These are phyloP conservation scores for Smutsia gigantea DNA, from an alignment of 2,797 vertebrate genomes.

Conservation along the genomic window DNA sequence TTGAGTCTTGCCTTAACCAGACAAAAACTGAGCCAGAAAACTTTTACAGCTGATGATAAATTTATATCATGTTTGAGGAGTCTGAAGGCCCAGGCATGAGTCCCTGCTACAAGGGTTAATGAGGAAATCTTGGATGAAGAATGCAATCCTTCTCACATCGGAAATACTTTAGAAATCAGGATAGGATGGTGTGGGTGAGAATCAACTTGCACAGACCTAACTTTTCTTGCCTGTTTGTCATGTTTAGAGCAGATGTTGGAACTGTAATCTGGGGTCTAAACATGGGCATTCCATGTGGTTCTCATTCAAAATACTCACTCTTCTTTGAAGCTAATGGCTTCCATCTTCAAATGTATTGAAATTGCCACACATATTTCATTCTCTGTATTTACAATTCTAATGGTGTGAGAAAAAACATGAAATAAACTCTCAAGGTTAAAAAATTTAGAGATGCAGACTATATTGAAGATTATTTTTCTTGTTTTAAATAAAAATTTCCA, in stretches of 20 bases:
- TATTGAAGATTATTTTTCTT: not conserved
- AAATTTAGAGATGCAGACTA: slow-evolving; percentile 64
- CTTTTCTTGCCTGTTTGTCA: slow-evolving; percentile 79
- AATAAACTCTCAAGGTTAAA: slow-evolving; percentile 80
- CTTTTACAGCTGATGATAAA: slow-evolving; percentile 53
- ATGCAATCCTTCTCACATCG: slow-evolving; percentile 57
- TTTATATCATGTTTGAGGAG: slow-evolving; percentile 37
- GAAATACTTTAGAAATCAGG: slow-evolving; percentile 72
- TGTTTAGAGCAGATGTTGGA: slow-evolving; percentile 82
- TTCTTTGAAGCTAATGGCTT: slow-evolving; percentile 87
- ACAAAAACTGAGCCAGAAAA: slow-evolving; percentile 59
- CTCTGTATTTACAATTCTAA: slow-evolving; percentile 82
- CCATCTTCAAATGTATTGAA: slow-evolving; percentile 82
- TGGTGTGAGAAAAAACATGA: slow-evolving; percentile 80
- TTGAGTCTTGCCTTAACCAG: slow-evolving; percentile 65
- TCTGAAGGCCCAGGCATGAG: not conserved
- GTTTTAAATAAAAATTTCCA: not conserved
- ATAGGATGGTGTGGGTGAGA: not conserved
- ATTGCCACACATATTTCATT: slow-evolving; percentile 84
- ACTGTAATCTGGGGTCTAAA: slow-evolving; percentile 83
- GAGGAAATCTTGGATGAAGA: slow-evolving; percentile 71
- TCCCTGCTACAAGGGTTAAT: not conserved
- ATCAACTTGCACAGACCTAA: slow-evolving; percentile 70
- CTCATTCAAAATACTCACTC: slow-evolving; percentile 82
- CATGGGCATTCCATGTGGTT: slow-evolving; percentile 84